These are phyloP conservation scores for Lontra canadensis DNA, from an alignment of 2,113 vertebrate genomes.

Conservation along the genomic window DNA sequence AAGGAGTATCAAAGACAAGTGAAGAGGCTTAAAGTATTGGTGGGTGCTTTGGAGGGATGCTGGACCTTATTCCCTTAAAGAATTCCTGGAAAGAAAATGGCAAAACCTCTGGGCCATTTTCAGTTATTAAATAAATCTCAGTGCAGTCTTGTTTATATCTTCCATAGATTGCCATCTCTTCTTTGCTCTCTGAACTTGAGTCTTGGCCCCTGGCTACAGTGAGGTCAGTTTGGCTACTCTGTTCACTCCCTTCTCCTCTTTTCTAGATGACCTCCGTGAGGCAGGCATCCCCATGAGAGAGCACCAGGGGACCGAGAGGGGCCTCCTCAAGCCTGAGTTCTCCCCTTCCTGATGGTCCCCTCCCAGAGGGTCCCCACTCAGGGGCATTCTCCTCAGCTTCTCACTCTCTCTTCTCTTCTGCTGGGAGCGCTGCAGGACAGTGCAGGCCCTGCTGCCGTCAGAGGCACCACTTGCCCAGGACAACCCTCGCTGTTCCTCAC, in stretches of 20 bases:
- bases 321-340: background rate
- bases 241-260: background rate
- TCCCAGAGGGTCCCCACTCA: background rate
- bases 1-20: background rate
- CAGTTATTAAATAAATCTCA: background rate
- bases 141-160: background rate
- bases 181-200: background rate
- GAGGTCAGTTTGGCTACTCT: background rate
- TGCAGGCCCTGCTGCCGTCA: background rate
- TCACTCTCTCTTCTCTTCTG: background rate
- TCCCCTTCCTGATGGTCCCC: background rate
- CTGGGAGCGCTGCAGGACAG: too few species aligned
- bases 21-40: background rate
- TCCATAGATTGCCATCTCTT: background rate
- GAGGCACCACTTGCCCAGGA: rapidly evolving
- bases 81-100: background rate
- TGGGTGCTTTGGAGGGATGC: background rate
- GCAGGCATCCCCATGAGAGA: rapidly evolving
- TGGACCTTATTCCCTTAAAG: background rate
- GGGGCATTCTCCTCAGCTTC: too few species aligned
- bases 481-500: background rate
- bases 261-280: background rate
- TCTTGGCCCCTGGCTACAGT: background rate
- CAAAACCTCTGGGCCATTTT: background rate
- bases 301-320: background rate